Evolutionary conservation across 92 coral and sea anemone species (phyloP).

Genomic region (Siderastrea radians): DNA sequence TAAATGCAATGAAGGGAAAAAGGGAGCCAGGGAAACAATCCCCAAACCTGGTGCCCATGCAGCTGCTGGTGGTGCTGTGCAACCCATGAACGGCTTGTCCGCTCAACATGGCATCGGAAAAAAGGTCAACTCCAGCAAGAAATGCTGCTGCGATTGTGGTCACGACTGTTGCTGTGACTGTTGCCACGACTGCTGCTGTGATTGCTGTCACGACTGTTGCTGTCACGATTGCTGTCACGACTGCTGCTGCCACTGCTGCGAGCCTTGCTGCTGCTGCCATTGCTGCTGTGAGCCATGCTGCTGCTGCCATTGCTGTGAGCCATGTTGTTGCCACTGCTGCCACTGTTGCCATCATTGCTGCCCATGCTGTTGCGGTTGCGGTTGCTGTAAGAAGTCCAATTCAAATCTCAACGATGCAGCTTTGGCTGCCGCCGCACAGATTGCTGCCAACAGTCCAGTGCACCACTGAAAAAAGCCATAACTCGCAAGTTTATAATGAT

Average conservation of each 20-base stretch:
- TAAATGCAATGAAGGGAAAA: constrained; percentile 35
- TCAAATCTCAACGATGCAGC: constrained; percentile 49
- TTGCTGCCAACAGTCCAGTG: constrained; percentile 54
- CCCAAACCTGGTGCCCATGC: constrained; percentile 29
- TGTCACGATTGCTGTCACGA: constrained; percentile 80
- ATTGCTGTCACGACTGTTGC: constrained; percentile 68
- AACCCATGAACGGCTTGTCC: constrained; percentile 46
- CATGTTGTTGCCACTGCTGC: constrained; percentile 58
- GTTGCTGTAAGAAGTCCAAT: constrained; percentile 59
- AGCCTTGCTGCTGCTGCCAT: constrained; percentile 74
- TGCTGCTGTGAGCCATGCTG: constrained; percentile 78
- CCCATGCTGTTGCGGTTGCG: constrained; percentile 53
- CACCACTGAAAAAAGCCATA: constrained; percentile 3
- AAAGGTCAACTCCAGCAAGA: constrained; percentile 42
- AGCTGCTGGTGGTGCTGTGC: constrained; percentile 41
- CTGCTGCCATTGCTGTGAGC: constrained; percentile 70
- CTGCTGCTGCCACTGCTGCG: constrained; percentile 71
- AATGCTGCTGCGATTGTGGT: constrained; percentile 52
- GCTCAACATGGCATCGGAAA: constrained; percentile 44
- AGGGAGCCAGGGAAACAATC: constrained; percentile 18
- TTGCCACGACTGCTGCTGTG: constrained; percentile 62
- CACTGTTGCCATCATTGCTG: constrained; percentile 60
- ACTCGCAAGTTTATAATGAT: neutral
- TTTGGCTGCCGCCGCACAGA: constrained; percentile 48
- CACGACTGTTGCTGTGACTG: constrained; percentile 60